Evolutionary conservation across 92 coral and sea anemone genomes (phyloP), one percentile per base, ranked within the genome.

Genomic region (Muricea muricata): DNA sequence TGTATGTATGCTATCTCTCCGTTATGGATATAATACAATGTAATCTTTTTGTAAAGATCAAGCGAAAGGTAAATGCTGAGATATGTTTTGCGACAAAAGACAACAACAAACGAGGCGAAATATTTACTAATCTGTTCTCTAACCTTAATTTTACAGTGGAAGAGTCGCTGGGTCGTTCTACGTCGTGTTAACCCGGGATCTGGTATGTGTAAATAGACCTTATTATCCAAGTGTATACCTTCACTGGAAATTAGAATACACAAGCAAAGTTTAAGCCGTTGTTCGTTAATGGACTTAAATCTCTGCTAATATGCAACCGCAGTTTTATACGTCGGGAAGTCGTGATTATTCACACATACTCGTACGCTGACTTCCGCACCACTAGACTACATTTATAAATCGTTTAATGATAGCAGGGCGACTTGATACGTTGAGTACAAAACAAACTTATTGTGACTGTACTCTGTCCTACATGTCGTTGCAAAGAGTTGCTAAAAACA

Each of bases 161-260:
- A 97, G 94, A 37, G 90, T 50, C 87, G 99, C 72, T 97, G 99
- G 99, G 99, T 94, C 56, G 99, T 97, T 65, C 85, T 97, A 71
- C 83, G 98, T 15, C 73, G 99, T 33, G 99, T 94, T 32, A 94
- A 92, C 66, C 99, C 99, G 0, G 99, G 94, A 29, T 91, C 99
- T 74, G 99, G 99, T 97, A 76, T 86, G 93, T 85, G 39, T 33
- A 24, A 73, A 25, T 14, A n/a, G n/a, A 23, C 28, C 35, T 45
- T 57, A 41, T 40, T 9, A 52, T 20, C 35, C 17, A 25, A 55
- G 23, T 26, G 17, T 42, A 23, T 23, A 13, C 15, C 39, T 42
- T n/a, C 48, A 30, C 28, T 70, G 37, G 23, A 63, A 39, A 63
- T 63, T 26, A 63, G 30, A 63, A 26, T 63, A 63, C 70, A 63